Evolutionary conservation across 1,140 invertebrate genomes (phyloP), one percentile per base, ranked within the genome.

Genomic region (Bombus picipes): DNA sequence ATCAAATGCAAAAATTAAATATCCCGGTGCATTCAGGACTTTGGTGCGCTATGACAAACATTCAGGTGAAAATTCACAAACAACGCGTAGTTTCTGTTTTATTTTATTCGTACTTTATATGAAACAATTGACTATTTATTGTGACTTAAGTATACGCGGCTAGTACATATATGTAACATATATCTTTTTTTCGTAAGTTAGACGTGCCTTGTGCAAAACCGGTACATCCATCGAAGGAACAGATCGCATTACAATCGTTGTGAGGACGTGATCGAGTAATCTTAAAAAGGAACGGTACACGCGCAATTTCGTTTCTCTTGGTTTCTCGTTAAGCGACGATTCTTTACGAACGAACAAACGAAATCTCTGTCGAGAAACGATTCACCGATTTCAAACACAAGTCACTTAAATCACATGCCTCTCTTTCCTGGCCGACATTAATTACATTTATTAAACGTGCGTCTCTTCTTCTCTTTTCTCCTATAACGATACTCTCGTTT

Each of bases 111-210:
- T 91, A 89, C 74, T 91, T 92, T 92, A 94, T 94, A 93, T 88
- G 92, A 94, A 94, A 94, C 94, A 94, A 94, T 94, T 94, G 94
- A 94, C 94, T 94, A 94, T 93, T 94, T 93, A 94, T 94, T 93
- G 91, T 93, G 89, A 92, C 89, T 93, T 93, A 93, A 84, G 90
- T 93, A 93, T 93, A 94, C 91, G 92, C 91, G 92, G 90, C 92
- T 94, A 94, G 88, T 94, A 94, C 93, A 94, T 94, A 93, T 92
- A 94, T 93, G 89, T 93, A 94, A 94, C 93, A 94, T 92, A 89
- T 93, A 93, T 87, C 88, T 88, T 87, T 89, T 70, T 76, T 85
- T 83, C 89, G 71, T 90, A 87, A 86, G 86, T 86, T 86, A 87
- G 79, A 88, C 71, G 88, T 91, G 83, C 86, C 62, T 87, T 89